phyloP scores from a whole-genome alignment of 2,113 vertebrate genomes.

The Circaetus cinerascens region DNA sequence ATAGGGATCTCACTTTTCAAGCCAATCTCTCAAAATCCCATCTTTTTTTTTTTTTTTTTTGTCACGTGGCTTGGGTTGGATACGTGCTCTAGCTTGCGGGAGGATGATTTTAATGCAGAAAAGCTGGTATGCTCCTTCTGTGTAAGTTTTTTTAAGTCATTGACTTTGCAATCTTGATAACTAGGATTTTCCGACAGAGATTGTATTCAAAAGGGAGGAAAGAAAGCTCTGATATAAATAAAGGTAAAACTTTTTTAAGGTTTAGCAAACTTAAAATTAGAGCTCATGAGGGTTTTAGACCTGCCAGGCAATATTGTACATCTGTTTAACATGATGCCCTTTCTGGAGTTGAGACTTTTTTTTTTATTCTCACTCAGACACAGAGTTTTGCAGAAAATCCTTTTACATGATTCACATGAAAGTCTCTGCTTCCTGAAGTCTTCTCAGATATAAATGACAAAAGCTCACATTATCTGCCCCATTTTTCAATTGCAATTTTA shows the following conservation, averaged over 20 bases:
- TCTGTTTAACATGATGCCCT: background rate
- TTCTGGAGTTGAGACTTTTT: background rate
- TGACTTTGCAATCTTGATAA: background rate
- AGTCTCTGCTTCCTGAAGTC: conserved; percentile 16
- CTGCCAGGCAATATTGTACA: background rate
- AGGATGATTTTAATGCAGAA: background rate
- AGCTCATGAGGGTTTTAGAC: background rate
- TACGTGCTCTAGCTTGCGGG: background rate
- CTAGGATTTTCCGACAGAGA: background rate
- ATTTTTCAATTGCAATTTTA: background rate
- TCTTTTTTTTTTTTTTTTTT: background rate
- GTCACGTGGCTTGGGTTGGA: background rate
- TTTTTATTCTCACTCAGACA: background rate
- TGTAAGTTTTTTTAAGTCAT: background rate
- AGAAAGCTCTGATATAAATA: background rate
- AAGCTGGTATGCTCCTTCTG: background rate
- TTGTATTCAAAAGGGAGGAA: background rate
- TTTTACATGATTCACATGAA: background rate
- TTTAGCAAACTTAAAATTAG: conserved; percentile 22
- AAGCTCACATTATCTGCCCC: background rate
- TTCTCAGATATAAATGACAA: conserved; percentile 30
- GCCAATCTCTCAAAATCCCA: background rate
- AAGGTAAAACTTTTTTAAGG: conserved; percentile 6
- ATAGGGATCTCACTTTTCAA: background rate
- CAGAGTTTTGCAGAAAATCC: conserved; percentile 12